These are phyloP conservation scores for Lepus timidus DNA, from an alignment of 2,113 vertebrate genomes.

Conservation along the genomic window DNA sequence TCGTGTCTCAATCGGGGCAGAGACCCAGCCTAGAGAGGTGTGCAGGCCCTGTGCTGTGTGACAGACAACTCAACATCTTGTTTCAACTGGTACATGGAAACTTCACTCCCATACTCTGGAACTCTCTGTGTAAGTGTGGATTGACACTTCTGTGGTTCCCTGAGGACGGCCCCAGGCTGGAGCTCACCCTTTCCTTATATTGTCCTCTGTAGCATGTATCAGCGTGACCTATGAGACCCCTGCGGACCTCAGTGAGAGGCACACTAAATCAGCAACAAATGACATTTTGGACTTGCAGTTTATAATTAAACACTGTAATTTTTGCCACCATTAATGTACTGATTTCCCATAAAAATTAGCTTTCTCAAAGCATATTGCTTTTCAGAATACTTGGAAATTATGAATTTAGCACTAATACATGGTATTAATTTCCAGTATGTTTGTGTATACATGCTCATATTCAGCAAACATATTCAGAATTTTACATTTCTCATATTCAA, in stretches of 20 bases:
- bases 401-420: not conserved
- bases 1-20: not conserved
- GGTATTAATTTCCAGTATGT: not conserved
- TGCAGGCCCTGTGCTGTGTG: not conserved
- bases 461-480: not conserved
- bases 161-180: not conserved
- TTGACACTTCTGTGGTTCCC: not conserved
- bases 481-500: conserved; percentile 5
- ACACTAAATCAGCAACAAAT: not conserved
- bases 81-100: not conserved
- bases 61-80: not conserved
- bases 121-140: not conserved
- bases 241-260: not conserved
- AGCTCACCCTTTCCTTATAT: not conserved
- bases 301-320: conserved; percentile 5
- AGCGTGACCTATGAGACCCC: not conserved
- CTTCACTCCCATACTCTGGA: not conserved
- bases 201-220: not conserved
- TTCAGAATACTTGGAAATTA: not conserved
- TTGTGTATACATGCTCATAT: not conserved
- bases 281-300: not conserved
- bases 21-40: not conserved
- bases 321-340: not conserved
- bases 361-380: not conserved
- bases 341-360: not conserved